Percentiles rank a stretch among this genome's conserved stretches.
These are phyloP conservation scores for Folsomia manolachei DNA, from an alignment of 2,888 invertebrate species.

Conservation along the genomic window DNA sequence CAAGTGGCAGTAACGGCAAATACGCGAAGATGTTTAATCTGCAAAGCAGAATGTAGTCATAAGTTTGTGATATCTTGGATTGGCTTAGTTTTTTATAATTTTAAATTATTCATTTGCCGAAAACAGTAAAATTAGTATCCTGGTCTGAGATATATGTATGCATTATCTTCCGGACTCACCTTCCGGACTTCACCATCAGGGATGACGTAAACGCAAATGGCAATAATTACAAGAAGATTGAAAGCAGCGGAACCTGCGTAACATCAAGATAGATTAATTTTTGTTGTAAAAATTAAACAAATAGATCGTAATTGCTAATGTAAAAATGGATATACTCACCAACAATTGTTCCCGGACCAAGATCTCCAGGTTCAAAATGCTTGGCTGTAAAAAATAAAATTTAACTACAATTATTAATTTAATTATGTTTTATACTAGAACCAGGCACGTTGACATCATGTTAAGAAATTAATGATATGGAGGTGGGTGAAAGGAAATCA, in stretches of 20 bases:
- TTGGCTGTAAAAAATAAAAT: no score
- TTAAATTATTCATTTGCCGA: no score
- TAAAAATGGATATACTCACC: background rate
- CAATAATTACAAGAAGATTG: slow-evolving; percentile 96
- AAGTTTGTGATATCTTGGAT: background rate
- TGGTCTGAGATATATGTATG: slow-evolving; percentile 76
- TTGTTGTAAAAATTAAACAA: background rate
- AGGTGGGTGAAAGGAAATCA: no score
- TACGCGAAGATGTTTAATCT: slow-evolving; percentile 92
- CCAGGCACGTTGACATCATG: no score
- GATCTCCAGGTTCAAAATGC: slow-evolving; percentile 90
- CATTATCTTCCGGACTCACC: no score
- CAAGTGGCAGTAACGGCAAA: slow-evolving; percentile 97
- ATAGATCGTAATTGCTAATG: background rate
- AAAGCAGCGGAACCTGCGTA: slow-evolving; percentile 87
- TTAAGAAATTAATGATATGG: no score
- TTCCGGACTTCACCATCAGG: slow-evolving; percentile 87
- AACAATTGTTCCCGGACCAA: slow-evolving; percentile 83
- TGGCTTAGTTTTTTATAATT: background rate
- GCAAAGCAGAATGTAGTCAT: no score
- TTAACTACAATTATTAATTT: no score
- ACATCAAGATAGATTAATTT: slow-evolving; percentile 65
- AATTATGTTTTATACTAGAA: no score
- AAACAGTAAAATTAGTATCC: no score
- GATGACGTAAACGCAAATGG: slow-evolving; percentile 86